Evolutionary conservation across 2,113 vertebrate species (phyloP), one percentile per base, ranked within the genome.

Genomic region (Equus przewalskii): DNA sequence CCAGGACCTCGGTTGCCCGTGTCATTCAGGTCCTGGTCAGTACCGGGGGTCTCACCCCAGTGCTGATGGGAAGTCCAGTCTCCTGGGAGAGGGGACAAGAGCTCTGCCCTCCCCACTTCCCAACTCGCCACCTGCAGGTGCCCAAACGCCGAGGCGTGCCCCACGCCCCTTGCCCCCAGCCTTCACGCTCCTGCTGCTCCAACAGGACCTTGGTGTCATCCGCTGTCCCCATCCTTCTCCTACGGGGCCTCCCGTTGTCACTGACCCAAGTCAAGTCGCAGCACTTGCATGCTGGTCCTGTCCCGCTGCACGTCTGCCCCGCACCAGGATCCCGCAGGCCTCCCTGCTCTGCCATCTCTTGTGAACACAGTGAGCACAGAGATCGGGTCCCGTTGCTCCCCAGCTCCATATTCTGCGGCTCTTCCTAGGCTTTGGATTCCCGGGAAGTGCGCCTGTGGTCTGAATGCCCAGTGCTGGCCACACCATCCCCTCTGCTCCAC

Each of bases 1-100:
- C 7, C 0, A 2, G 8, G 14, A 28, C 51, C 6, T 7, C 0
- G 2, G 19, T 33, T 3, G 36, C 58, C 64, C 0, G 7, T 1
- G 67, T 64, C 26, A 2, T 14, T 13, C 3, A 1, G 56, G 15
- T 6, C 14, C 26, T 3, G 19, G 26, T 1, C 0, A 3, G 75
- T 6, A 3, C 16, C 62, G 24, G 75, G 15, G 51, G 83, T 2
- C 28, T 36, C 33, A 24, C 4, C 0, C 33, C 0, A 3, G 28
- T 7, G n/a, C 10, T 0, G 69, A 58, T 1, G 28, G 56, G 8
- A 7, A 65, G 16, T 24, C 58, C 18, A 4, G 54, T 5, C 82
- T 65, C 36, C 36, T 9, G 44, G 28, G 75, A 1, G 12, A 5
- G 5, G 44, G 30, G 54, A 5, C 36, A 12, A 7, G 14, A 7